Conservation (phyloP, 2,888 invertebrate genomes). For the Halocaridina rubra region DNA sequence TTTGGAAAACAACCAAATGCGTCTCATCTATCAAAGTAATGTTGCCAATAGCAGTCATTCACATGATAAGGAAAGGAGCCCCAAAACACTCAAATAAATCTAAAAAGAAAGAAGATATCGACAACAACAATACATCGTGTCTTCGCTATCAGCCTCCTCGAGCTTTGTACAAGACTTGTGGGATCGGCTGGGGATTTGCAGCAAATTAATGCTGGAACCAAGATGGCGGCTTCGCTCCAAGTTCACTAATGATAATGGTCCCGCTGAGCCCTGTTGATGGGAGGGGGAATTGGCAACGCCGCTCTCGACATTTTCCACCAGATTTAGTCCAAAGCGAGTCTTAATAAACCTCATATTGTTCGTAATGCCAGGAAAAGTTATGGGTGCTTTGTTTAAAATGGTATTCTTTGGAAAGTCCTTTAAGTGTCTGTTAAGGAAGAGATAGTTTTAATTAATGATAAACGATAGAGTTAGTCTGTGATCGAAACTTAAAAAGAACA, state of each 20-base stretch:
- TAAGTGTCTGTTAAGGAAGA: too few relatives aligned
- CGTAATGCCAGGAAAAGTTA: background rate
- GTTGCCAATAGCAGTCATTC: background rate
- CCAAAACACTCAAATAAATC: background rate
- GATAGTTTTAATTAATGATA: too few relatives aligned
- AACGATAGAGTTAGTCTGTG: background rate
- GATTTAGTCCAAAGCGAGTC: background rate
- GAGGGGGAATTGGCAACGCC: constrained; percentile 45
- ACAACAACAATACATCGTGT: constrained; percentile 32
- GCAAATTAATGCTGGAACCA: constrained; percentile 63
- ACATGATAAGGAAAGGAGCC: background rate
- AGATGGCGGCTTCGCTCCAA: constrained; percentile 60
- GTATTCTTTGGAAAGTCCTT: too few relatives aligned
- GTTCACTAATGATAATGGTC: constrained; percentile 63
- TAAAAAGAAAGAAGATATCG: constrained; percentile 20
- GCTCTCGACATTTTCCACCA: constrained; percentile 21
- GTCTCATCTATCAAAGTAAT: background rate
- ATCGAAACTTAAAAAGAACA: constrained; percentile 4
- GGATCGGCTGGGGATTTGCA: constrained; percentile 61
- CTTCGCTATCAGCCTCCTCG: constrained; percentile 34
- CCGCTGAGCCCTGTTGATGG: constrained; percentile 54
- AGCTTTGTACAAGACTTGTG: constrained; percentile 60
- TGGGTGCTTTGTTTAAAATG: background rate
- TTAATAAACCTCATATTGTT: background rate
- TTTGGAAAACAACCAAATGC: background rate